phyloP scores from a whole-genome alignment of 1,140 invertebrate genomes.

The Gryon sp. region DNA sequence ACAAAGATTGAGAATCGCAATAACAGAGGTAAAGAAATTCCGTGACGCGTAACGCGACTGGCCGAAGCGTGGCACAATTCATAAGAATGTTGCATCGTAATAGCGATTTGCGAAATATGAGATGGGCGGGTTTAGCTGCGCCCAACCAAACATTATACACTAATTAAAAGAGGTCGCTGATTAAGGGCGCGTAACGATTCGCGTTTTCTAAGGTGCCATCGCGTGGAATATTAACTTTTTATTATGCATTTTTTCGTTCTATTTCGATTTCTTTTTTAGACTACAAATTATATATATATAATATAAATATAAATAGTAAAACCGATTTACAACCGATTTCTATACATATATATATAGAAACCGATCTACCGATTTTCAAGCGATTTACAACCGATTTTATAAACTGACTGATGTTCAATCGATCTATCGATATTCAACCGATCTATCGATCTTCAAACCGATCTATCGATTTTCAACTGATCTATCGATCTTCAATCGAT shows the following conservation, averaged over 20 bases:
- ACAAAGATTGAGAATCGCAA: slow-evolving; percentile 34
- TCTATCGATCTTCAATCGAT: too few relatives aligned
- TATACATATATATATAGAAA: too few relatives aligned
- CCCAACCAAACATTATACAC: slow-evolving; percentile 62
- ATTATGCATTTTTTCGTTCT: slow-evolving; percentile 46
- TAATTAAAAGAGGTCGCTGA: slow-evolving; percentile 63
- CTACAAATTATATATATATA: slow-evolving; percentile 48
- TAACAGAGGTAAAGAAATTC: slow-evolving; percentile 47
- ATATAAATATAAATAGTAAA: too few relatives aligned
- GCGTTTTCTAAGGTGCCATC: slow-evolving; percentile 59
- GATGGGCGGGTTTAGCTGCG: slow-evolving; percentile 63
- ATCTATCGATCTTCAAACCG: too few relatives aligned
- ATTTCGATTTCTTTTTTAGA: slow-evolving; percentile 48
- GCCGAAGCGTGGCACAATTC: slow-evolving; percentile 61
- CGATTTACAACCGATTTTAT: too few relatives aligned
- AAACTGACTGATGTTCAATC: too few relatives aligned
- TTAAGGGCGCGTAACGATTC: slow-evolving; percentile 61
- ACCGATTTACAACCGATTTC: too few relatives aligned
- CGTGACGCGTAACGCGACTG: slow-evolving; percentile 60
- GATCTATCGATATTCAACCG: too few relatives aligned
- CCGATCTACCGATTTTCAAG: too few relatives aligned
- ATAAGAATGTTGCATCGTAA: slow-evolving; percentile 65
- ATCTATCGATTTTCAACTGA: too few relatives aligned
- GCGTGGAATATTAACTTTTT: slow-evolving; percentile 53
- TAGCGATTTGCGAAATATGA: slow-evolving; percentile 63